Conservation (phyloP, 1,140 invertebrate genomes). For the Nylanderia fulva region DNA sequence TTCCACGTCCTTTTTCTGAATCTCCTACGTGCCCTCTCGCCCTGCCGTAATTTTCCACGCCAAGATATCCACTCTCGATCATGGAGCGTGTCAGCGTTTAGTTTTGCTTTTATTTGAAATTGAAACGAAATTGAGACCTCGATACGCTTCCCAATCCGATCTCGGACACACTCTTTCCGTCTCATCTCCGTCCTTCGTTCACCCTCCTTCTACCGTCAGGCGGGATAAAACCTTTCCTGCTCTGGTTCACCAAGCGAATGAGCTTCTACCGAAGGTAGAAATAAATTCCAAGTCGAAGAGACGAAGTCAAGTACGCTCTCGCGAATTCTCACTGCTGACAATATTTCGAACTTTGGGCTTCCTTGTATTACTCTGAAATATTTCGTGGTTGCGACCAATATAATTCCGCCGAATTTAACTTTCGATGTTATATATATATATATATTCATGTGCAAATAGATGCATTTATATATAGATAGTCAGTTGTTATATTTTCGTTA, state of each 20-base stretch:
- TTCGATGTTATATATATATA: neutral
- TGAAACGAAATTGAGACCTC: constrained; percentile 75
- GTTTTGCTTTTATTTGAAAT: constrained; percentile 75
- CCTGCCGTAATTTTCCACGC: constrained; percentile 72
- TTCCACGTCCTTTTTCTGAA: constrained; percentile 33
- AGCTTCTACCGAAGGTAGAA: neutral
- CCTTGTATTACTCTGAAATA: neutral
- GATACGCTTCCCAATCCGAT: constrained; percentile 66
- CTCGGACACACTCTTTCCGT: constrained; percentile 53
- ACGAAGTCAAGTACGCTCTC: neutral
- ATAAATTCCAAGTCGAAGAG: constrained; percentile 2
- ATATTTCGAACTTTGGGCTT: constrained; percentile 15
- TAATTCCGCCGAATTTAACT: neutral
- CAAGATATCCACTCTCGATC: constrained; percentile 72
- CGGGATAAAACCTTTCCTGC: constrained; percentile 52
- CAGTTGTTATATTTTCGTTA: neutral
- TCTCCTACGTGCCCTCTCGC: constrained; percentile 62
- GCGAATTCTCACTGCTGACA: neutral
- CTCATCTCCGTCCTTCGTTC: constrained; percentile 61
- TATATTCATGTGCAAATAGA: neutral
- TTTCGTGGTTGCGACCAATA: neutral
- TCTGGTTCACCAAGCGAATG: constrained; percentile 46
- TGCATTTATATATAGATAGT: neutral
- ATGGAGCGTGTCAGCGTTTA: constrained; percentile 72
- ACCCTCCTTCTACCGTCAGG: neutral